These are phyloP conservation scores for Hartigia nigra DNA, from an alignment of 2,888 invertebrate genomes.

Conservation along the genomic window DNA sequence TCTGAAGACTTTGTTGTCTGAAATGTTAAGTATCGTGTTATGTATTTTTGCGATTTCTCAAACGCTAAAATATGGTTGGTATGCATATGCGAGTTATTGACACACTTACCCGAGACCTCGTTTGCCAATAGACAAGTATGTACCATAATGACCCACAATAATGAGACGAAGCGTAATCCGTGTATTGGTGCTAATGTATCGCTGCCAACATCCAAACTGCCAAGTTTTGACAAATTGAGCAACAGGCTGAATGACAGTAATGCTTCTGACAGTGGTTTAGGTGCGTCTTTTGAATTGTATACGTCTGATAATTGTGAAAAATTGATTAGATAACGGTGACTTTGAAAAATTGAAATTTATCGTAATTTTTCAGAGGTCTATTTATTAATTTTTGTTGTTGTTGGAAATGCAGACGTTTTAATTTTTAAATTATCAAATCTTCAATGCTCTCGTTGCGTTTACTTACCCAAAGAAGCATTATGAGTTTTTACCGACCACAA, in stretches of 20 bases:
- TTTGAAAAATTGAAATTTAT: background rate
- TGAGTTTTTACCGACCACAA: slow-evolving; percentile 47
- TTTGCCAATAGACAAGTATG: slow-evolving; percentile 55
- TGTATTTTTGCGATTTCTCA: background rate
- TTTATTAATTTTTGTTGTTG: too few relatives aligned
- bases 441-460: background rate
- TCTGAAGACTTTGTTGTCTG: slow-evolving; percentile 68
- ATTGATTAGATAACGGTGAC: background rate
- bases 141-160: slow-evolving; percentile 73
- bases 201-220: slow-evolving; percentile 60
- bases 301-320: slow-evolving; percentile 37
- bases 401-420: background rate
- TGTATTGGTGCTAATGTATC: slow-evolving; percentile 71
- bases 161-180: slow-evolving; percentile 72
- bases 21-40: slow-evolving; percentile 28
- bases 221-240: slow-evolving; percentile 50
- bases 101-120: slow-evolving; percentile 48
- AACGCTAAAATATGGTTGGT: background rate
- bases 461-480: slow-evolving; percentile 45
- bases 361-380: background rate
- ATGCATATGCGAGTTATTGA: slow-evolving; percentile 8
- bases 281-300: slow-evolving; percentile 36
- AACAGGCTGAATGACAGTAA: slow-evolving; percentile 54
- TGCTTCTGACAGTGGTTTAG: slow-evolving; percentile 48
- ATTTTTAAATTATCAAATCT: background rate